Evolutionary conservation across 2,113 vertebrate genomes (phyloP).

Genomic region (Crotalus horridus): DNA sequence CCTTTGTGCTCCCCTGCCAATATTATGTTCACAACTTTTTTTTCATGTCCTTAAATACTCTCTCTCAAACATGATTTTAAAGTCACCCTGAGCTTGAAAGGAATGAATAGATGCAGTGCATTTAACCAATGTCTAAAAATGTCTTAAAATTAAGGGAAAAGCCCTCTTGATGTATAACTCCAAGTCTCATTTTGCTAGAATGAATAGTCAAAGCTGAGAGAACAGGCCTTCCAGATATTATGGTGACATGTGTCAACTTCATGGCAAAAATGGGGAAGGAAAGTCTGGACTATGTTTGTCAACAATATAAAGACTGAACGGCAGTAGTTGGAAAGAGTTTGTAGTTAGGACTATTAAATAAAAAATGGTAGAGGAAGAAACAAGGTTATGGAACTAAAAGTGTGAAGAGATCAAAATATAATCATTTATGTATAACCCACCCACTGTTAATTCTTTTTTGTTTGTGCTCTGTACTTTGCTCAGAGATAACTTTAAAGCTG

Average conservation of each 20-base stretch:
- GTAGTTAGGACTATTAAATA: not conserved
- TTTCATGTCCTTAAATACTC: not conserved
- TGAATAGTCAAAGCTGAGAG: constrained; percentile 6
- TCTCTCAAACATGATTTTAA: not conserved
- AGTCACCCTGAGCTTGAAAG: not conserved
- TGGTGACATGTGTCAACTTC: not conserved
- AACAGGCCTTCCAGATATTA: not conserved
- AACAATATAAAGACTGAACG: not conserved
- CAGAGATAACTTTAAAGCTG: no score
- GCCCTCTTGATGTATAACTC: not conserved
- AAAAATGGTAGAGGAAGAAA: not conserved
- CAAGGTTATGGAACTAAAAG: not conserved
- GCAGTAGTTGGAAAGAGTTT: rapidly evolving
- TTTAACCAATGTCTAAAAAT: not conserved
- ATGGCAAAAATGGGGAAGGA: not conserved
- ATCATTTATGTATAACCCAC: no score
- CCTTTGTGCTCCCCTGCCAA: not conserved
- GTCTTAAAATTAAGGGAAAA: not conserved
- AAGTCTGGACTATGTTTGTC: not conserved
- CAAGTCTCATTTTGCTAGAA: not conserved
- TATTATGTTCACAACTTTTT: not conserved
- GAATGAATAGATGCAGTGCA: not conserved
- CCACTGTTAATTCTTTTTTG: no score
- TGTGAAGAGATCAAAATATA: no score
- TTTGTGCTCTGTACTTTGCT: no score